These are phyloP conservation scores for Pteropus alecto DNA, from an alignment of 2,113 vertebrate species.

Conservation along the genomic window DNA sequence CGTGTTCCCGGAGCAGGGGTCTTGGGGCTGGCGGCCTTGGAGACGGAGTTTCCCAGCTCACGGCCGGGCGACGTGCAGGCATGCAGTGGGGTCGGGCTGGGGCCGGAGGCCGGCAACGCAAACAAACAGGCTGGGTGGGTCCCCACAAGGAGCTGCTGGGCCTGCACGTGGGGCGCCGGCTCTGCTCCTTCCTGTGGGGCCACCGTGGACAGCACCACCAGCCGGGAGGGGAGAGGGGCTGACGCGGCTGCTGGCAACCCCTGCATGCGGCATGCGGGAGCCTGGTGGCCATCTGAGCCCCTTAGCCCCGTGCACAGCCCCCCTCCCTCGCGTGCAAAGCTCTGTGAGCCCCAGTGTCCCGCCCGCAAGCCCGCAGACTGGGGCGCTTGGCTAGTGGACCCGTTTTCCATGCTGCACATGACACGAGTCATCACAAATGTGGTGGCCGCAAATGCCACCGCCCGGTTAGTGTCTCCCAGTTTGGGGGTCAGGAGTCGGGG, in stretches of 20 bases:
- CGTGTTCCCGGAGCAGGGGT: not conserved
- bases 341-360: no score
- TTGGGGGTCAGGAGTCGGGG: not conserved
- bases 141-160: not conserved
- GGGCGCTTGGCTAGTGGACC: fast-evolving
- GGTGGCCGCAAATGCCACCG: not conserved
- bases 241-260: not conserved
- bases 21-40: not conserved
- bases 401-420: not conserved
- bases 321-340: not conserved
- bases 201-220: not conserved
- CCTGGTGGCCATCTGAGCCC: not conserved
- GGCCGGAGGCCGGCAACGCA: not conserved
- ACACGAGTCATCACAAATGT: not conserved
- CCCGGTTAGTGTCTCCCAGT: not conserved
- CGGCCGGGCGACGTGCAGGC: not conserved
- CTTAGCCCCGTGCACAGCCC: not conserved
- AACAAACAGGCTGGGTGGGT: not conserved
- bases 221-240: not conserved
- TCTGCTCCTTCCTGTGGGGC: not conserved
- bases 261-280: not conserved
- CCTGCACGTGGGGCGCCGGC: not conserved
- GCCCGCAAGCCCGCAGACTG: not conserved
- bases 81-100: not conserved
- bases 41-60: not conserved